Conservation (phyloP, 1,140 invertebrate species). For the Brachionus angularis region DNA sequence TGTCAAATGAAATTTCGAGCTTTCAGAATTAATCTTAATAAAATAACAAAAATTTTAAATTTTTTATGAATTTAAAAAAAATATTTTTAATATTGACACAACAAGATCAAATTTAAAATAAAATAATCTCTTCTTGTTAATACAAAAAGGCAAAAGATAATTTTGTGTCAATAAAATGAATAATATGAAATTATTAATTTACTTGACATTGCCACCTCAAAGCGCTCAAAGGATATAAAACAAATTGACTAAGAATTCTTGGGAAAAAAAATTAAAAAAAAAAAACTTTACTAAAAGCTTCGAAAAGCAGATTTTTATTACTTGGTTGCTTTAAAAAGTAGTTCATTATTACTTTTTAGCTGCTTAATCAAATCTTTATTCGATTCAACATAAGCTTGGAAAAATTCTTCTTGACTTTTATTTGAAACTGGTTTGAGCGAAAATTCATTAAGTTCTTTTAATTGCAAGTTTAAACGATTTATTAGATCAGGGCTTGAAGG, state of each 20-base stretch:
- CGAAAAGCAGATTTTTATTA: too few species aligned
- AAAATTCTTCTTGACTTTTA: neutral
- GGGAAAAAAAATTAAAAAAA: neutral
- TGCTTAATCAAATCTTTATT: conserved; percentile 36
- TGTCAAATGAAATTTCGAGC: conserved; percentile 23
- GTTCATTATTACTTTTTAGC: conserved; percentile 36
- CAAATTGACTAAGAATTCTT: conserved; percentile 31
- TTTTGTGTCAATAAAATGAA: too few species aligned
- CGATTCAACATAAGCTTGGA: neutral
- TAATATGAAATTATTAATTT: neutral
- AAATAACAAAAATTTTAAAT: neutral
- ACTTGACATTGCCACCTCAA: conserved; percentile 40
- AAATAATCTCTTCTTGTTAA: neutral
- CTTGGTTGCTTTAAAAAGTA: conserved; percentile 35
- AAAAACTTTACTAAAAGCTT: neutral
- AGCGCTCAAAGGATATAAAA: conserved; percentile 29
- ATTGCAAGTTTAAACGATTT: neutral
- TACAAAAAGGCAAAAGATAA: too few species aligned
- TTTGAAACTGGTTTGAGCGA: neutral
- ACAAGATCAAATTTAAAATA: neutral
- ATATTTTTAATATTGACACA: neutral
- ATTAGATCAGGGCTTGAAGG: neutral
- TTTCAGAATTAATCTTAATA: conserved; percentile 39
- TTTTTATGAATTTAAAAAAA: neutral
- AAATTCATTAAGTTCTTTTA: neutral